Evolutionary conservation across 2,113 vertebrate species (phyloP), one percentile per base, ranked within the genome.

Genomic region (Danio rerio): DNA sequence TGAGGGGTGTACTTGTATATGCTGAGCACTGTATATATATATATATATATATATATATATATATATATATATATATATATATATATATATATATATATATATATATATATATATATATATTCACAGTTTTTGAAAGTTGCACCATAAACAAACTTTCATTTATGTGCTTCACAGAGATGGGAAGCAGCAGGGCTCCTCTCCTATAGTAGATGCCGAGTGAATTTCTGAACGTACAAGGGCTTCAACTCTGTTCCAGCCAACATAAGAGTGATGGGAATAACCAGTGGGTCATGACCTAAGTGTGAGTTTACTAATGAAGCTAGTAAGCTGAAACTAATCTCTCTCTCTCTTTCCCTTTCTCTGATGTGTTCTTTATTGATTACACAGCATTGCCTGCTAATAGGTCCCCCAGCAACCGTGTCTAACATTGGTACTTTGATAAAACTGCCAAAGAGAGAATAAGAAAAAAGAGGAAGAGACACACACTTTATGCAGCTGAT

Each of bases 281-380:
- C 84, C 87, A 86, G 13, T 78, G 79, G 45, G 79, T 75, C 80
- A 90, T 75, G 89, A 90, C 89, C 87, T 50, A 65, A 82, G 20
- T 82, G 59, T 84, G 2, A 82, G 85, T 86, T 87, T 83, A 87
- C 86, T 91, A 91, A 90, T 90, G 84, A 91, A 87, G 80, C 80
- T 68, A 82, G 84, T 86, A 88, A 83, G 85, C 68, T 72, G 18
- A 50, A 65, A 53, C 58, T 77, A 68, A 76, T 82, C 80, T 82
- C n/a, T 73, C 80, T 63, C 56, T 53, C 58, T 81, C 70, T 65
- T 63, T 75, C 70, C 59, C 72, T 80, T 66, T 81, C 88, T 89
- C 84, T 85, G 87, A 87, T 90, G 86, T 90, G 87, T 86, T 87
- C 86, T 85, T 78, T 85, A 90, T 89, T 88, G 89, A 90, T 89